Percentiles rank a stretch among this genome's conserved stretches.
phyloP scores from a whole-genome alignment of 2,797 vertebrate species.

The Pachyuromys duprasi region DNA sequence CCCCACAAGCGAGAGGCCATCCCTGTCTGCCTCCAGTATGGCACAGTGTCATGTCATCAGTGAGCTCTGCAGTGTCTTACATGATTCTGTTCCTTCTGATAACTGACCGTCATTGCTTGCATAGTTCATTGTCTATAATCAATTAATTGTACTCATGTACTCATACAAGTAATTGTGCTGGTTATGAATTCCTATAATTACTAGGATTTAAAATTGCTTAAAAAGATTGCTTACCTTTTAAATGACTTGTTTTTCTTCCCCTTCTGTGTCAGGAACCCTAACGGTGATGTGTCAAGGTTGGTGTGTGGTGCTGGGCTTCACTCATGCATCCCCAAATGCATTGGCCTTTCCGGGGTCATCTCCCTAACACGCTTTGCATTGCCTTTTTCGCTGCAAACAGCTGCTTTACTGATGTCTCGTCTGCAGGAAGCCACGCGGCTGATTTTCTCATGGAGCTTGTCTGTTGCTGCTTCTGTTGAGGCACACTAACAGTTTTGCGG shows the following conservation, averaged over 20 bases:
- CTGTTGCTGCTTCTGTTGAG: background rate
- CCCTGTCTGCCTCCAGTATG: background rate
- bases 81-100: background rate
- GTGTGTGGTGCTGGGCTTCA: conserved; percentile 60
- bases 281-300: conserved; percentile 74
- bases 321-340: background rate
- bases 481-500: conserved; percentile 66
- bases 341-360: rapidly evolving
- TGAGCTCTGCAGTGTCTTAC: background rate
- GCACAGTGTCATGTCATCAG: background rate
- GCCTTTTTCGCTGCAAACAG: background rate
- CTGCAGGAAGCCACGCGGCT: background rate
- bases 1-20: background rate
- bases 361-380: background rate
- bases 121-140: background rate
- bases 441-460: background rate
- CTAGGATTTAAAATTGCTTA: conserved; percentile 18
- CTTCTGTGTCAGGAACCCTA: conserved; percentile 74
- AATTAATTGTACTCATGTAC: conserved; percentile 19
- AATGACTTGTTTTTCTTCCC: conserved; percentile 46
- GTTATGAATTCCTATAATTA: background rate
- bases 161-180: background rate
- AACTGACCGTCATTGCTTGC: background rate
- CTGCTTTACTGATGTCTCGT: background rate
- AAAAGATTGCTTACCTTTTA: conserved; percentile 47